These are phyloP conservation scores for Sphenodon punctatus DNA, from an alignment of 2,797 vertebrate genomes.

Conservation along the genomic window DNA sequence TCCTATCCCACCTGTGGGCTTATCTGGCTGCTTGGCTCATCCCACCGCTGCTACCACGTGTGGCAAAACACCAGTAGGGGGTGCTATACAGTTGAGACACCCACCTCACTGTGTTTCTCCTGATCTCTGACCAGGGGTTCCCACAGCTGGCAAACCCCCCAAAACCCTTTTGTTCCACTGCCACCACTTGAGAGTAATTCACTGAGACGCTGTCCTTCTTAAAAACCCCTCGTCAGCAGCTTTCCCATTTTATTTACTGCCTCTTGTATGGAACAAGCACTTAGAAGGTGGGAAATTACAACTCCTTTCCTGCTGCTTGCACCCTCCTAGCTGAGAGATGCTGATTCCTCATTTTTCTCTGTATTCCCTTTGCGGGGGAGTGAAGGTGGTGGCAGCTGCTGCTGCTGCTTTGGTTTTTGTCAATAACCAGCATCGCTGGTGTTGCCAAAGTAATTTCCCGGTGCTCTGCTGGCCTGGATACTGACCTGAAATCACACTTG, in stretches of 20 bases:
- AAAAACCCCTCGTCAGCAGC: background rate
- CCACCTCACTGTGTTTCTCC: too few species aligned
- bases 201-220: background rate
- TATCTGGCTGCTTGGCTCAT: too few species aligned
- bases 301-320: background rate
- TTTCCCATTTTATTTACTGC: background rate
- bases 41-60: too few species aligned
- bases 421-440: too few species aligned
- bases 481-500: background rate
- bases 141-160: too few species aligned
- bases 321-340: background rate
- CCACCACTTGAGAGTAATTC: too few species aligned
- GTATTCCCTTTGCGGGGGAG: background rate
- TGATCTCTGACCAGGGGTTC: too few species aligned
- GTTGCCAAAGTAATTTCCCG: background rate
- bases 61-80: too few species aligned
- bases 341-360: background rate
- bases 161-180: too few species aligned
- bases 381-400: background rate
- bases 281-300: background rate
- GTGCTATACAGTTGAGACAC: too few species aligned
- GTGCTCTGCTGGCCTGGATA: background rate
- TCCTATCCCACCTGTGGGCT: too few species aligned
- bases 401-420: background rate
- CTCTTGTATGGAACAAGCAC: background rate